Conservation (phyloP, 2,113 vertebrate species). For the Sapayoa aenigma region DNA sequence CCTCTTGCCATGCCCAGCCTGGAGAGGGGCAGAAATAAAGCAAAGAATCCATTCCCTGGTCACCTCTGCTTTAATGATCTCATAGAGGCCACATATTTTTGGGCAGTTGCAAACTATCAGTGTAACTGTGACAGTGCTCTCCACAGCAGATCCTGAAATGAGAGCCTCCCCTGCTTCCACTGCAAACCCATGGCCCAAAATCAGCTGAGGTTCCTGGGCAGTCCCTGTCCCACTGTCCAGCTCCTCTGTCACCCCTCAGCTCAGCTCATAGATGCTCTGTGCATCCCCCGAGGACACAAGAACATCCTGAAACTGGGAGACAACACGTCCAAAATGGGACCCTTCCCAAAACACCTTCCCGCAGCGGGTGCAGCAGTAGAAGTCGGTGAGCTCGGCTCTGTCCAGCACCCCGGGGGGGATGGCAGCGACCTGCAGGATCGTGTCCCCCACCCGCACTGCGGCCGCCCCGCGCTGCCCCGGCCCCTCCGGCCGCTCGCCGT, state of each 20-base stretch:
- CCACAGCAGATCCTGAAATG: fast-evolving
- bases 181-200: neutral
- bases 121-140: neutral
- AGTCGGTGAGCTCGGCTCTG: constrained; percentile 58
- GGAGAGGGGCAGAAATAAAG: neutral
- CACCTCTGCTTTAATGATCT: constrained; percentile 1
- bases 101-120: neutral
- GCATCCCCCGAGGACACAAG: neutral
- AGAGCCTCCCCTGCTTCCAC: neutral
- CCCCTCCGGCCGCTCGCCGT: constrained; percentile 53
- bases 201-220: neutral
- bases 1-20: fast-evolving
- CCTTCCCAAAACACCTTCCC: constrained; percentile 93
- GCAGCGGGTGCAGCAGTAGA: constrained; percentile 81
- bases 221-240: fast-evolving
- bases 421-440: constrained; percentile 66
- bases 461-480: constrained; percentile 19
- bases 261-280: neutral
- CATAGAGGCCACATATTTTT: neutral
- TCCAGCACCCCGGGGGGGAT: constrained; percentile 73
- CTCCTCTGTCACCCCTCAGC: neutral
- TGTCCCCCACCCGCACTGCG: neutral
- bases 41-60: neutral
- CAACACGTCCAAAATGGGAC: constrained; percentile 77
- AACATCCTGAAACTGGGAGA: constrained; percentile 78